Percentiles rank a stretch among this genome's conserved stretches.
Evolutionary conservation across 2,888 invertebrate species (phyloP).

Genomic region (Nephrotoma appendiculata): DNA sequence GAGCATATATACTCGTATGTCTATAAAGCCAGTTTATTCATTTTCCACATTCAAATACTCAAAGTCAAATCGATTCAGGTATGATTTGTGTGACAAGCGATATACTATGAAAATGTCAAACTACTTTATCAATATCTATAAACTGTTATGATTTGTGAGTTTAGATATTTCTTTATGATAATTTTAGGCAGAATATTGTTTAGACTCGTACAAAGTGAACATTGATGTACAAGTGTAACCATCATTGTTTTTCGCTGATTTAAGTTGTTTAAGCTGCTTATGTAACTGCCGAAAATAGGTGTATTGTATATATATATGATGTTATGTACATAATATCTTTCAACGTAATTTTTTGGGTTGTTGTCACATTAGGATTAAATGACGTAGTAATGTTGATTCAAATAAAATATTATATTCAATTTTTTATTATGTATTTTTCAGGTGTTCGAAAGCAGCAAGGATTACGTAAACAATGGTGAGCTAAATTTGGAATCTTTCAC

Average conservation of each 20-base stretch:
- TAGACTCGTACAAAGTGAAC: background rate
- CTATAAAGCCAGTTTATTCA: background rate
- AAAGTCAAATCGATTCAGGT: background rate
- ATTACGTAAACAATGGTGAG: background rate
- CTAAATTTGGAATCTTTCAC: background rate
- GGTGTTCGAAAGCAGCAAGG: background rate
- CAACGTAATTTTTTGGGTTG: background rate
- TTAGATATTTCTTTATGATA: background rate
- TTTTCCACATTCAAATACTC: background rate
- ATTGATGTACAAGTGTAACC: background rate
- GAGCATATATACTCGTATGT: background rate
- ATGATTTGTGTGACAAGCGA: background rate
- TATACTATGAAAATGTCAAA: background rate
- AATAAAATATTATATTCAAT: background rate
- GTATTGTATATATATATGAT: background rate
- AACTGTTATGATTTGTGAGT: background rate
- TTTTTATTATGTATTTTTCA: background rate
- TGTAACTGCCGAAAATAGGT: background rate
- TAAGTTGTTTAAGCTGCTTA: background rate
- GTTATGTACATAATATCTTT: background rate
- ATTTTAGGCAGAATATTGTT: background rate
- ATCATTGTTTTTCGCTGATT: background rate
- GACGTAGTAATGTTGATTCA: background rate
- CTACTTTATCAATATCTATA: background rate
- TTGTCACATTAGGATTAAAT: background rate